Base-by-base conservation (phyloP, 2,888 invertebrate species). In the Cerastis rubricosa region DNA sequence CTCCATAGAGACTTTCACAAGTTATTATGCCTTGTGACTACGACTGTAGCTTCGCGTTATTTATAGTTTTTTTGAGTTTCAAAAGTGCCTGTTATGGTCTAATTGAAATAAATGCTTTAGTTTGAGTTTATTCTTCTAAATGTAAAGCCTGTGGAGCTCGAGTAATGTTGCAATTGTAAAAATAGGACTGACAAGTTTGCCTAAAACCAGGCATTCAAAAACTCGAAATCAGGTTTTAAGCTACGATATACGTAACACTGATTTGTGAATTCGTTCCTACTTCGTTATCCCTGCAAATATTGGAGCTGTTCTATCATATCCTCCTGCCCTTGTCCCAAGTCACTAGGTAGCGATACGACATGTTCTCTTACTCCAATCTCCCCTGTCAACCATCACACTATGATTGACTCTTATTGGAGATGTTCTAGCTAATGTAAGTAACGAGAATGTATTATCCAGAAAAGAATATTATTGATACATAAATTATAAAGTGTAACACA, bases 401-500 rank as follows among this genome's bases (percentile, higher is more conserved):
- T 29, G 29, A 29, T 59, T 59, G 8, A 4, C 14, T 59, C 1
- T 5, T 61, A 29, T 59, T 59, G n/a, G 17, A 59, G 14, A 29
- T n/a, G 2, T 63, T 64, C 14, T 14, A n/a, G 4, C 8, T 25
- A 61, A 35, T 61, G 0, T 4, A 19, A 61, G 59, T 29, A 57
- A 9, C n/a, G 49, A n/a, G n/a, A 35, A 59, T 11, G 9, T 3
- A 0, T n/a, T 19, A 43, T 14, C 9, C 9, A 43, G 14, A 63
- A 61, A 47, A 45, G 25, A 35, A n/a, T 25, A 49, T 1, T 25
- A 49, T 1, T 1, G 35, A 35, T 59, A 8, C 7, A 40, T 61
- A 51, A 54, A 68, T 74, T 57, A 45, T 43, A 66, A 71, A 74
- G 3, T 59, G 57, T 49, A 71, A 35, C 69, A 79, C 59, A 70